Percentiles rank a stretch among this genome's conserved stretches.
These are phyloP conservation scores for Pituophis catenifer DNA, from an alignment of 2,113 vertebrate species.

Conservation along the genomic window DNA sequence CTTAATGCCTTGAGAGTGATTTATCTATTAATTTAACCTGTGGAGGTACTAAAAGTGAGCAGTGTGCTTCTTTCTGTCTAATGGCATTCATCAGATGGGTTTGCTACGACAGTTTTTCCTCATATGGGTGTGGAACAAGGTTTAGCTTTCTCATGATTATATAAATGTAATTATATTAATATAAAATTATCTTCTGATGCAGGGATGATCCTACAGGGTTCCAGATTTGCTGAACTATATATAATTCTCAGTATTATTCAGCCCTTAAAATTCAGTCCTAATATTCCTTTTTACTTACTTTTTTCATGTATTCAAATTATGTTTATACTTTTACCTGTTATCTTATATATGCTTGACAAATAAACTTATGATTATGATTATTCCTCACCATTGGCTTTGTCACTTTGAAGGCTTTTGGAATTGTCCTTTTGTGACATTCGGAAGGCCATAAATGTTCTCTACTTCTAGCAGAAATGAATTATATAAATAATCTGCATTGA, in stretches of 20 bases:
- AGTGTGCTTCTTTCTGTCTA: not conserved
- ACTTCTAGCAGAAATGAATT: not conserved
- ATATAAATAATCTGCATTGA: not conserved
- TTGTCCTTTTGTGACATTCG: not conserved
- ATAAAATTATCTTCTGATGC: not conserved
- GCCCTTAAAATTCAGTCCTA: too few relatives aligned
- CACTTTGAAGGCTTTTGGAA: not conserved
- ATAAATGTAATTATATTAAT: not conserved
- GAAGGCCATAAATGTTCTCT: not conserved
- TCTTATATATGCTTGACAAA: too few relatives aligned
- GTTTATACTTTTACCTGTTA: too few relatives aligned
- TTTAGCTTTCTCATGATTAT: not conserved
- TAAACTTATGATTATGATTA: too few relatives aligned
- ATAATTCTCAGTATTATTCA: not conserved
- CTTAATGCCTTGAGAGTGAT: not conserved
- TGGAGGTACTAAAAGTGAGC: not conserved
- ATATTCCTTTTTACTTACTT: too few relatives aligned
- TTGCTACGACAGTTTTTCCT: not conserved
- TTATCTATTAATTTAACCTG: not conserved
- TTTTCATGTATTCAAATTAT: too few relatives aligned
- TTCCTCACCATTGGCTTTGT: not conserved
- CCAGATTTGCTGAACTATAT: not conserved
- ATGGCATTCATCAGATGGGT: not conserved
- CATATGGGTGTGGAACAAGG: not conserved
- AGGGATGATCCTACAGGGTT: not conserved